Conservation (phyloP, 2,797 vertebrate species). For the Artibeus jamaicensis region DNA sequence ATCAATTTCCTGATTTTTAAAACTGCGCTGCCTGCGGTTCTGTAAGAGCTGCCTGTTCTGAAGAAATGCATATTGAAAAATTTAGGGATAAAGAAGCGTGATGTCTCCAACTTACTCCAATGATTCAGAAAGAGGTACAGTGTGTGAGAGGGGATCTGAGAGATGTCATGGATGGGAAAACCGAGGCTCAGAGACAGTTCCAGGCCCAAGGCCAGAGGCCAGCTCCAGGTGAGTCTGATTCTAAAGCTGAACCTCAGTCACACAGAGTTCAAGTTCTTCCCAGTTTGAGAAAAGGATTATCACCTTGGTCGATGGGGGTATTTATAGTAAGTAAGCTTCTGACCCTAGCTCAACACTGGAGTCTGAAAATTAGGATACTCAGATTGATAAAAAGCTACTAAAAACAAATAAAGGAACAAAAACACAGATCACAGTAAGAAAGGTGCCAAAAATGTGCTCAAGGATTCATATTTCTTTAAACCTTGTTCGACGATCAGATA, state of each 20-base stretch:
- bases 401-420: neutral
- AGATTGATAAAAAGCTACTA: neutral
- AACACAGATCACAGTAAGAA: neutral
- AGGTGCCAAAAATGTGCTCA: neutral
- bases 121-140: neutral
- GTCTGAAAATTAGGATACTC: neutral
- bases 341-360: neutral
- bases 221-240: neutral
- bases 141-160: neutral
- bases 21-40: neutral
- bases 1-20: neutral
- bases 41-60: neutral
- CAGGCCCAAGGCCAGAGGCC: neutral
- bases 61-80: neutral
- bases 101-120: neutral
- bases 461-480: conserved; percentile 1
- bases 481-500: neutral
- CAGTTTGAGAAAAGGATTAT: neutral
- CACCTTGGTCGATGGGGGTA: neutral
- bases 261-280: neutral
- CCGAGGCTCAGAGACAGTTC: neutral
- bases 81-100: neutral
- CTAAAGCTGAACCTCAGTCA: neutral
- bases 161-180: neutral
- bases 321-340: neutral